Evolutionary conservation across 2,888 invertebrate genomes (phyloP).

Genomic region (Eupithecia insigniata): DNA sequence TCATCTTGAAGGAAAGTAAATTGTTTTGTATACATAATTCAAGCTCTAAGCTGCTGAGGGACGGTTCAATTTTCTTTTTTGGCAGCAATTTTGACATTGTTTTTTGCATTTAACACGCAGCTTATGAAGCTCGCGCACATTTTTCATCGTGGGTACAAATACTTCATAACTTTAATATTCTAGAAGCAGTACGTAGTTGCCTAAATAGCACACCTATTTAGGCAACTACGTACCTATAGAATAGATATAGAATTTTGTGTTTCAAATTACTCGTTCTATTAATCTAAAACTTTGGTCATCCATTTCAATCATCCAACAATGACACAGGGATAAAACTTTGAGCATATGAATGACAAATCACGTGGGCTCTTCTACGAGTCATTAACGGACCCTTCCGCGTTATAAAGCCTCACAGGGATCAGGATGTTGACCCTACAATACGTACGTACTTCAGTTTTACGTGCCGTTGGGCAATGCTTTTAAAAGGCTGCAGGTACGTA

Average conservation of each 20-base stretch:
- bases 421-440: slow-evolving; percentile 54
- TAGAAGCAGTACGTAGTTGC: neutral
- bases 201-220: no score
- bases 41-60: slow-evolving; percentile 24
- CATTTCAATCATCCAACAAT: slow-evolving; percentile 17
- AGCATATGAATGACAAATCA: slow-evolving; percentile 30
- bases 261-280: neutral
- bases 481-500: neutral
- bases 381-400: slow-evolving; percentile 52
- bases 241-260: neutral
- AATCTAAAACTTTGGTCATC: slow-evolving; percentile 8
- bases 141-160: neutral
- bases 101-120: slow-evolving; percentile 4
- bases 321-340: slow-evolving; percentile 15
- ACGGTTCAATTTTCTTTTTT: slow-evolving; percentile 33
- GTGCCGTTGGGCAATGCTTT: neutral
- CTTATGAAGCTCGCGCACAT: neutral
- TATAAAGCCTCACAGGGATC: slow-evolving; percentile 53
- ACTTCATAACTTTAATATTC: neutral
- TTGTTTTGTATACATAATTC: slow-evolving; percentile 51
- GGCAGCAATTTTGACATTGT: slow-evolving; percentile 11
- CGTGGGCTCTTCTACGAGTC: slow-evolving; percentile 35
- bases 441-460: slow-evolving; percentile 17
- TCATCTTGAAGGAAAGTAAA: slow-evolving; percentile 43
- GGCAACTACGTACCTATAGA: no score